phyloP scores from a whole-genome alignment of 2,888 invertebrate species.

The Hirtodrosophila duncani region DNA sequence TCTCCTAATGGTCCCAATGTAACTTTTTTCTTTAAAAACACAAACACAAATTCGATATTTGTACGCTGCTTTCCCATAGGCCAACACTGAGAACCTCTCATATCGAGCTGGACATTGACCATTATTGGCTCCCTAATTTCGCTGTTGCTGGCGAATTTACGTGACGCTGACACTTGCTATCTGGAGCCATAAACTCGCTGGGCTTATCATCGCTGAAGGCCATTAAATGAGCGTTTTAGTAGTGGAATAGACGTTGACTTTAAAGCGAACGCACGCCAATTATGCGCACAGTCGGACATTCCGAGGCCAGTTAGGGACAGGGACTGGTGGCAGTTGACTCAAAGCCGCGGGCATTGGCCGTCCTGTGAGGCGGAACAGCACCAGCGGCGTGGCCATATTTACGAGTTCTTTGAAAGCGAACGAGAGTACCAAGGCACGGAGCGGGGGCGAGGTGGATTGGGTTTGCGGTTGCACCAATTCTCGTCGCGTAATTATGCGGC shows the following conservation, averaged over 20 bases:
- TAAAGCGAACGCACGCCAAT: slow-evolving; percentile 47
- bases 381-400: slow-evolving; percentile 36
- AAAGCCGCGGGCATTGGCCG: slow-evolving; percentile 20
- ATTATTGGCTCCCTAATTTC: slow-evolving; percentile 25
- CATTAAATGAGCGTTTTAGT: slow-evolving; percentile 75
- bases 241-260: slow-evolving; percentile 40
- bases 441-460: not conserved
- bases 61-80: too few relatives aligned
- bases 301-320: slow-evolving; percentile 14
- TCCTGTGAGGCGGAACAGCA: slow-evolving; percentile 27
- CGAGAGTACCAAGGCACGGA: not conserved
- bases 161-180: slow-evolving; percentile 75
- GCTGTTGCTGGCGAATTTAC: slow-evolving; percentile 38
- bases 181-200: slow-evolving; percentile 68
- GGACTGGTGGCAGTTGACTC: not conserved
- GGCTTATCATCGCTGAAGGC: slow-evolving; percentile 67
- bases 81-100: slow-evolving; percentile 11
- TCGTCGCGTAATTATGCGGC: slow-evolving; percentile 42
- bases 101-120: too few relatives aligned
- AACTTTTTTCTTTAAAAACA: too few relatives aligned
- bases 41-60: too few relatives aligned
- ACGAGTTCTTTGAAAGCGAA: slow-evolving; percentile 43
- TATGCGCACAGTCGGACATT: slow-evolving; percentile 54
- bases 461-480: slow-evolving; percentile 22
- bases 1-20: too few relatives aligned